phyloP scores from a whole-genome alignment of 1,140 invertebrate genomes.

The Campodea augens region DNA sequence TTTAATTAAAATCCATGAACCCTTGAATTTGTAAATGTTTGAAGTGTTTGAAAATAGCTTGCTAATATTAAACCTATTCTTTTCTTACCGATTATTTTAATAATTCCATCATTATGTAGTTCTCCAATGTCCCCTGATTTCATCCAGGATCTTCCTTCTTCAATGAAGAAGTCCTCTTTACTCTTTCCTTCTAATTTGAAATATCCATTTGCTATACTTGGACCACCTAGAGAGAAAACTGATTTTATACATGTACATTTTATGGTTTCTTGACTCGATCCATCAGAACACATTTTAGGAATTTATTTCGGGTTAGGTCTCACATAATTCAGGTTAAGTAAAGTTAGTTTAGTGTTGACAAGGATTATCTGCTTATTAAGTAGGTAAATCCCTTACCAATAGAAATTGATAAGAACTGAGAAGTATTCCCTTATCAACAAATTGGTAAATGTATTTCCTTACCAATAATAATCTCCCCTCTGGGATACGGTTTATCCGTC shows the following conservation, averaged over 20 bases:
- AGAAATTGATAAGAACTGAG: too few species aligned
- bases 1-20: too few species aligned
- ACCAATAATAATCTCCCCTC: conserved; percentile 81
- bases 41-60: too few species aligned
- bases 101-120: conserved; percentile 72
- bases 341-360: too few species aligned
- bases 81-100: conserved; percentile 90
- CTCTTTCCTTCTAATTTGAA: conserved; percentile 81
- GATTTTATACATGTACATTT: neutral
- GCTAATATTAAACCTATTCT: too few species aligned
- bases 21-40: too few species aligned
- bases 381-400: too few species aligned
- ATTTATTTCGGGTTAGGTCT: too few species aligned
- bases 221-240: conserved; percentile 33
- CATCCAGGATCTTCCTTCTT: conserved; percentile 72
- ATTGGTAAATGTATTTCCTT: neutral
- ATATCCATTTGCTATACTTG: conserved; percentile 80
- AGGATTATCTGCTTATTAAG: too few species aligned
- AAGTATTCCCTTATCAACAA: neutral
- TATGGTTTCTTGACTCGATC: too few species aligned
- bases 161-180: conserved; percentile 72
- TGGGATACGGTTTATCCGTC: conserved; percentile 71
- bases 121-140: conserved; percentile 92
- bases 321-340: too few species aligned
- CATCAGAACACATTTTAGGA: too few species aligned